Percentiles rank a stretch among this genome's conserved stretches.
phyloP scores from a whole-genome alignment of 2,797 vertebrate species.

The Phoebastria nigripes region DNA sequence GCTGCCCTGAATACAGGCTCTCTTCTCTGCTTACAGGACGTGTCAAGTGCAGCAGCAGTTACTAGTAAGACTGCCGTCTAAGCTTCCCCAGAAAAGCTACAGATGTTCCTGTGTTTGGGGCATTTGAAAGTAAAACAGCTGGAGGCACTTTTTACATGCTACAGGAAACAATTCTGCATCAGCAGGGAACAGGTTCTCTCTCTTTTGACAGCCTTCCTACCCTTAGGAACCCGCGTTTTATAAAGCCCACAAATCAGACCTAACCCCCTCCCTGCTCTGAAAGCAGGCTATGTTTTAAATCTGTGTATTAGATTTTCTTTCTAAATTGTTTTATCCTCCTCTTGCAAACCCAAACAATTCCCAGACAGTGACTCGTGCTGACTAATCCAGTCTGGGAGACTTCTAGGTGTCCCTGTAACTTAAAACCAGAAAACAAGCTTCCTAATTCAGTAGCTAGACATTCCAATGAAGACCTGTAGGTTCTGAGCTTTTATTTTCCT shows the following conservation, averaged over 20 bases:
- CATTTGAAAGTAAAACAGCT: not conserved
- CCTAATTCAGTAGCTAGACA: constrained; percentile 69
- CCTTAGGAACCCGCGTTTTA: not conserved
- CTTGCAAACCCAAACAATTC: constrained; percentile 68
- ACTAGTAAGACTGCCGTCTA: not conserved
- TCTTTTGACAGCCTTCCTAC: not conserved
- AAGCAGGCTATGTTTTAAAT: constrained; percentile 31
- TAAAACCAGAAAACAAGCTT: constrained; percentile 67
- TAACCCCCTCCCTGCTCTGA: not conserved
- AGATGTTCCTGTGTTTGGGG: not conserved
- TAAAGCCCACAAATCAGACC: not conserved
- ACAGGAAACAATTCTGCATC: not conserved
- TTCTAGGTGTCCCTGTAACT: constrained; percentile 66
- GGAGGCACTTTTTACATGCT: not conserved
- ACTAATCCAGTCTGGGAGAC: constrained; percentile 72
- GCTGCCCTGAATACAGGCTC: not conserved
- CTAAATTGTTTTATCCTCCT: constrained; percentile 66
- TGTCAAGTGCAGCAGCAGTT: not conserved
- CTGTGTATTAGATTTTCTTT: constrained; percentile 61
- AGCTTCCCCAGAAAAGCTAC: not conserved
- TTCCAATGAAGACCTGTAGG: constrained; percentile 59
- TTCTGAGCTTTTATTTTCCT: constrained; percentile 55
- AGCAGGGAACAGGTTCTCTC: not conserved
- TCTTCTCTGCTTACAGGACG: not conserved
- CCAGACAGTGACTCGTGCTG: constrained; percentile 72